Percentiles rank a stretch among this genome's conserved stretches.
phyloP scores from a whole-genome alignment of 2,113 vertebrate species.

The Pterocles gutturalis region DNA sequence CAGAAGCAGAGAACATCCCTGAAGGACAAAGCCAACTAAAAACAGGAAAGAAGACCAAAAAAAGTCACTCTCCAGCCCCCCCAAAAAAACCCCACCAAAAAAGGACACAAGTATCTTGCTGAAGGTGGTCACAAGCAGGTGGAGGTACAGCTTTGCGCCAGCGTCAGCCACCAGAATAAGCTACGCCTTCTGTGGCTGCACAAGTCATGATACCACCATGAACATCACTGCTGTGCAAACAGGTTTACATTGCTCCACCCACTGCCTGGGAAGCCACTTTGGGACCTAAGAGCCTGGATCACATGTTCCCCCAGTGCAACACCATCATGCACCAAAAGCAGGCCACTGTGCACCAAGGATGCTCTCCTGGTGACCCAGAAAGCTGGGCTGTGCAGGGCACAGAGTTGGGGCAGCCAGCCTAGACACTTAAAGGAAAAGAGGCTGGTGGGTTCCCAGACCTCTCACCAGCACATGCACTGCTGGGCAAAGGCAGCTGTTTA shows the following conservation, averaged over 20 bases:
- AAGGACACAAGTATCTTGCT: not conserved
- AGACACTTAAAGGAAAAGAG: not conserved
- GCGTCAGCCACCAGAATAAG: not conserved
- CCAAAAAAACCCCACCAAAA: not conserved
- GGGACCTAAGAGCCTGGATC: not conserved
- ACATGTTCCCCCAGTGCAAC: not conserved
- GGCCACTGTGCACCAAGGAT: not conserved
- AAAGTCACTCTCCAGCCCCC: not conserved
- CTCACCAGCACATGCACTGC: fast-evolving
- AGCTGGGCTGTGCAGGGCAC: not conserved
- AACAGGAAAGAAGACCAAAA: not conserved
- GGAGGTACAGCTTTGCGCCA: not conserved
- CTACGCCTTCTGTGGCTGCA: not conserved
- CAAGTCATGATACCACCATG: not conserved
- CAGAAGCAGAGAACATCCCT: not conserved
- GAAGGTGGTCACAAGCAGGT: not conserved
- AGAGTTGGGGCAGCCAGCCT: not conserved
- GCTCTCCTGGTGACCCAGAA: not conserved
- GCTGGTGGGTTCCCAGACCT: not conserved
- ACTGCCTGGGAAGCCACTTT: not conserved
- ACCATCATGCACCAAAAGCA: not conserved
- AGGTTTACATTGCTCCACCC: not conserved
- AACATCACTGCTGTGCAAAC: fast-evolving
- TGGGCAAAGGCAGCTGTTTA: not conserved
- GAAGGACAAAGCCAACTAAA: not conserved